Conservation (phyloP, 2,113 vertebrate genomes). For the Zosterops lateralis region DNA sequence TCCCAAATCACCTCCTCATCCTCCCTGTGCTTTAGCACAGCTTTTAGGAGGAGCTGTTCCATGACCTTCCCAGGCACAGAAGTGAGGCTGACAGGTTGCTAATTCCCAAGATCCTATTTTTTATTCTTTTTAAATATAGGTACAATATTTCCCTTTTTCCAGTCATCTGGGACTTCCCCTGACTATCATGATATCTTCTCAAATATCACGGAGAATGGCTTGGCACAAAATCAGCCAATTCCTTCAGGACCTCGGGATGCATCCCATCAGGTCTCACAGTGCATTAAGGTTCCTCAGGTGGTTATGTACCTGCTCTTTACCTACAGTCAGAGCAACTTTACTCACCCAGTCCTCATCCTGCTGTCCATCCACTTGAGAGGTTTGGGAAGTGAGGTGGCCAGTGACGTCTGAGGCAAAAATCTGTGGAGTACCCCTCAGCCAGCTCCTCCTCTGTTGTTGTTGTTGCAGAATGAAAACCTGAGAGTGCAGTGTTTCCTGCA, state of each 20-base stretch:
- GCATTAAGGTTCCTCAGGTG: neutral
- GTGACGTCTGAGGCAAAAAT: neutral
- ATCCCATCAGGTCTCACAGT: neutral
- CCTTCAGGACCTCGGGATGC: neutral
- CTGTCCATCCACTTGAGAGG: neutral
- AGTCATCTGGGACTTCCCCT: neutral
- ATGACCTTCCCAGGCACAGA: neutral
- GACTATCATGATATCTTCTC: neutral
- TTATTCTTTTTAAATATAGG: neutral
- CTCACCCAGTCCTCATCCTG: neutral
- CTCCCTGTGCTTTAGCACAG: neutral
- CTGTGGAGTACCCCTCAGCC: neutral
- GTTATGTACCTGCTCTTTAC: neutral
- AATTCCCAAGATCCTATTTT: neutral
- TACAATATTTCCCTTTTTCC: neutral
- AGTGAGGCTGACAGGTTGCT: neutral
- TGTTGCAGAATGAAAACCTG: neutral
- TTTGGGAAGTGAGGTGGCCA: neutral
- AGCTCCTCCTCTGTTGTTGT: neutral
- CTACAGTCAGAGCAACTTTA: neutral
- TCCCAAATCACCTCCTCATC: neutral
- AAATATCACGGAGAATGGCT: neutral
- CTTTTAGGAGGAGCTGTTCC: neutral
- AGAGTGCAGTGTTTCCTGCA: neutral
- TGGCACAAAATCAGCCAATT: neutral